A percentile compares a stretch with the other conserved stretches of the same genome.
phyloP scores from a whole-genome alignment of 2,888 invertebrate genomes.

The Saturnia japonica region DNA sequence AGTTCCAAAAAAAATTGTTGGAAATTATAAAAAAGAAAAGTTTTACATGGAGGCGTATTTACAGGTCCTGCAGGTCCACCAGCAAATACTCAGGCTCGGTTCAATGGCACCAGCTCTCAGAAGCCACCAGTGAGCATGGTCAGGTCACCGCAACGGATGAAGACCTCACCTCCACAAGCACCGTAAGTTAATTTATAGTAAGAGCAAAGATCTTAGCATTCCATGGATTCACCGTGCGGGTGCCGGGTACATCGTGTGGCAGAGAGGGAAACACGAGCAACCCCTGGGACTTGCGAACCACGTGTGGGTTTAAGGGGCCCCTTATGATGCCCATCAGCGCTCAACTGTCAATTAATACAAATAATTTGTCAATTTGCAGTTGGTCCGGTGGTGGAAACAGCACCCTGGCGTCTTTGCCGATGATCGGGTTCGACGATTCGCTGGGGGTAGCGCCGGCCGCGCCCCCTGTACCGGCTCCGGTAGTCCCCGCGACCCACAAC shows the following conservation, averaged over 20 bases:
- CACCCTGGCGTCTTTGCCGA: constrained; percentile 87
- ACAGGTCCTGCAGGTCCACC: constrained; percentile 34
- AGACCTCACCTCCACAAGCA: constrained; percentile 71
- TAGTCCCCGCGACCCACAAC: constrained; percentile 29
- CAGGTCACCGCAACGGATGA: constrained; percentile 66
- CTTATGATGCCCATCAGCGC: not conserved
- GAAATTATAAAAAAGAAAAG: not conserved
- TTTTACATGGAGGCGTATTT: not conserved
- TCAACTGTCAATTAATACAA: not conserved
- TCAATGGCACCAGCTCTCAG: constrained; percentile 46
- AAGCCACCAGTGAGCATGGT: constrained; percentile 65
- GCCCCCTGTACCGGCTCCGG: constrained; percentile 31
- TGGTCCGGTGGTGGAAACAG: constrained; percentile 86
- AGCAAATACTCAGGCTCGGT: constrained; percentile 43
- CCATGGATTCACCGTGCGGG: no score
- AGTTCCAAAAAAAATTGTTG: no score
- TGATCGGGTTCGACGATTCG: constrained; percentile 87
- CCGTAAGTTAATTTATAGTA: no score
- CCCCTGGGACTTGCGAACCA: no score
- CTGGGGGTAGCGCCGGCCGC: constrained; percentile 42
- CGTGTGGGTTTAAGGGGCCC: no score
- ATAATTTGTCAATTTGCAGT: constrained; percentile 50
- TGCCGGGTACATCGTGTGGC: no score
- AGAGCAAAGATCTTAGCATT: no score
- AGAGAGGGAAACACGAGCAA: no score